A percentile compares a stretch with the other conserved stretches of the same genome.
phyloP scores from a whole-genome alignment of 1,140 invertebrate species.

The Spodoptera frugiperda region DNA sequence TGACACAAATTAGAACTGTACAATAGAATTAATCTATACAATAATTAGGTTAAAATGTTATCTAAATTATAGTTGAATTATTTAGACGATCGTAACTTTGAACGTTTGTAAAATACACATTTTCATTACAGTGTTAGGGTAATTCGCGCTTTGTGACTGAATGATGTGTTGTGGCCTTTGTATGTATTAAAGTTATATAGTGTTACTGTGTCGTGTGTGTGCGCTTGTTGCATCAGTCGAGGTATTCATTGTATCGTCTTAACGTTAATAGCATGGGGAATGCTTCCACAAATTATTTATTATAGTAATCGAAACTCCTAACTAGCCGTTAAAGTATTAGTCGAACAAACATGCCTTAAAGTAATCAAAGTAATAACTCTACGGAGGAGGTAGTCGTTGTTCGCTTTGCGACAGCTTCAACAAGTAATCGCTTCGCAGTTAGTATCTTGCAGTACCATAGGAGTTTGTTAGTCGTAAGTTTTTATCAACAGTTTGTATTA shows the following conservation, averaged over 20 bases:
- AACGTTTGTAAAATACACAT: slow-evolving; percentile 65
- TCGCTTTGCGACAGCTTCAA: slow-evolving; percentile 70
- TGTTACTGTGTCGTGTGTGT: slow-evolving; percentile 74
- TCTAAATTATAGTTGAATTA: slow-evolving; percentile 59
- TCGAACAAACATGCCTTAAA: slow-evolving; percentile 75
- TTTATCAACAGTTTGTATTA: slow-evolving; percentile 84
- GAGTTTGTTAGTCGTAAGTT: slow-evolving; percentile 82
- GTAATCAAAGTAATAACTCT: slow-evolving; percentile 59
- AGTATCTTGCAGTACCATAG: slow-evolving; percentile 65
- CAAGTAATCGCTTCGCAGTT: slow-evolving; percentile 72
- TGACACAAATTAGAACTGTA: slow-evolving; percentile 70
- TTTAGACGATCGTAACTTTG: slow-evolving; percentile 50
- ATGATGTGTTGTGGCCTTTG: slow-evolving; percentile 86
- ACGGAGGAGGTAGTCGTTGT: slow-evolving; percentile 40
- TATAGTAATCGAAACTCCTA: slow-evolving; percentile 64
- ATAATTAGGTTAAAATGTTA: slow-evolving; percentile 72
- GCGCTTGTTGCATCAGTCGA: slow-evolving; percentile 79
- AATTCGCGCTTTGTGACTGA: slow-evolving; percentile 83
- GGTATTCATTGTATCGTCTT: slow-evolving; percentile 68
- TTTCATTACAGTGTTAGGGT: slow-evolving; percentile 56
- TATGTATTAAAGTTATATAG: slow-evolving; percentile 77
- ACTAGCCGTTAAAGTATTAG: slow-evolving; percentile 75
- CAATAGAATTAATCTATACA: slow-evolving; percentile 73
- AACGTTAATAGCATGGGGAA: slow-evolving; percentile 61
- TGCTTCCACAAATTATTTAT: slow-evolving; percentile 74